phyloP scores from a whole-genome alignment of 2,888 invertebrate species.

The Branchellion lobata region DNA sequence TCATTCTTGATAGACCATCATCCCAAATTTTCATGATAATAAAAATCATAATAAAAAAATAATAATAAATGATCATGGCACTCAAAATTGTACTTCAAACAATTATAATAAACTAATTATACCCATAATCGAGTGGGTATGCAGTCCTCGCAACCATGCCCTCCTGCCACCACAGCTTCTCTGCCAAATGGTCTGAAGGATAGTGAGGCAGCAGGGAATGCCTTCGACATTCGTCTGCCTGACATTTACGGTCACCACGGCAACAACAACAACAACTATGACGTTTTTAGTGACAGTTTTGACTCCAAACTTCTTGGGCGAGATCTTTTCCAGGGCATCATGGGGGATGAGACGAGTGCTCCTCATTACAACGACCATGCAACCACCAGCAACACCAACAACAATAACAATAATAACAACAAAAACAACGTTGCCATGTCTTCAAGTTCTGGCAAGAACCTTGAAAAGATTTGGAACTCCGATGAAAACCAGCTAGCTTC shows the following conservation, averaged over 20 bases:
- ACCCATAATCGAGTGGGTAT: too few relatives aligned
- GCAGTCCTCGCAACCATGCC: too few relatives aligned
- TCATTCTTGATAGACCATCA: too few relatives aligned
- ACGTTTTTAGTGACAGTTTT: constrained; percentile 6
- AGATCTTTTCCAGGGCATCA: constrained; percentile 30
- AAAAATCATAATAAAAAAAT: too few relatives aligned
- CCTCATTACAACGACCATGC: not conserved
- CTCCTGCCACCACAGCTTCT: too few relatives aligned
- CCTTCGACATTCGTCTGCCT: constrained; percentile 40
- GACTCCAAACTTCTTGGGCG: constrained; percentile 29
- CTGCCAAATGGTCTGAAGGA: constrained; percentile 37
- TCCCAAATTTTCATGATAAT: too few relatives aligned
- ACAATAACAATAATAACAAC: not conserved
- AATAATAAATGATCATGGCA: too few relatives aligned
- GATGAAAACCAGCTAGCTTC: not conserved
- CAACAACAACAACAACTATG: constrained; percentile 10
- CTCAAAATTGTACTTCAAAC: too few relatives aligned
- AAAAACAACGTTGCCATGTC: not conserved
- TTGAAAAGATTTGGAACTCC: constrained; percentile 1
- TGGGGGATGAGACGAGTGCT: constrained; percentile 26
- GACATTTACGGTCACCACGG: not conserved
- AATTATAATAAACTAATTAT: too few relatives aligned
- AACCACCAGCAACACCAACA: not conserved
- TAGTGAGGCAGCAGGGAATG: constrained; percentile 11
- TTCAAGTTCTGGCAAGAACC: not conserved